These are phyloP conservation scores for Trochalopteron elliotii DNA, from an alignment of 2,113 vertebrate genomes.

Conservation along the genomic window DNA sequence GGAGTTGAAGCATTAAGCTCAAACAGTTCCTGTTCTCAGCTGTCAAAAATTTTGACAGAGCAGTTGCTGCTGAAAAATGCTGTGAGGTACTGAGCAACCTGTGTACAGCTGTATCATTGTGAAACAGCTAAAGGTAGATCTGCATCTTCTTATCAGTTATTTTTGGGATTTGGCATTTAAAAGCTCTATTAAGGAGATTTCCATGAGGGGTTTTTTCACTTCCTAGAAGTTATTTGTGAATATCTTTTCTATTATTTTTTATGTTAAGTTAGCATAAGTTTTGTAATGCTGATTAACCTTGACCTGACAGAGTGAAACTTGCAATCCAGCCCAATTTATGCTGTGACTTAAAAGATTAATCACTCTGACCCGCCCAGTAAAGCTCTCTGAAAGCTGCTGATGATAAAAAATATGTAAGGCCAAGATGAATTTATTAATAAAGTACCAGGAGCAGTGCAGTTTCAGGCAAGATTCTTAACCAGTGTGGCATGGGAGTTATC, in stretches of 20 bases:
- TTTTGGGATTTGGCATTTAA: neutral
- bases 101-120: neutral
- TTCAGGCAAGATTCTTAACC: neutral
- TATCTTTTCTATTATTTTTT: neutral
- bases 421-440: constrained; percentile 22
- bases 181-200: neutral
- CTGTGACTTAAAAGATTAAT: neutral
- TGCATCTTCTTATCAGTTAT: neutral
- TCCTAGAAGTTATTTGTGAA: neutral
- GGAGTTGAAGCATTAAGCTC: neutral
- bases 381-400: neutral
- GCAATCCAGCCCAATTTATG: neutral
- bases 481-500: neutral
- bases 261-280: neutral
- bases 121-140: neutral
- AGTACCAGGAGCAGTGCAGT: neutral
- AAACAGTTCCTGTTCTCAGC: neutral
- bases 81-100: neutral
- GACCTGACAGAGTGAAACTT: neutral
- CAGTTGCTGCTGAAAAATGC: neutral
- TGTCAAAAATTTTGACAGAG: neutral
- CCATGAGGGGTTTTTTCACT: neutral
- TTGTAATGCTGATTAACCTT: neutral
- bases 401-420: neutral
- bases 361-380: neutral